Conservation (phyloP, 92 coral and sea anemone genomes). For the Phymanthus crucifer region DNA sequence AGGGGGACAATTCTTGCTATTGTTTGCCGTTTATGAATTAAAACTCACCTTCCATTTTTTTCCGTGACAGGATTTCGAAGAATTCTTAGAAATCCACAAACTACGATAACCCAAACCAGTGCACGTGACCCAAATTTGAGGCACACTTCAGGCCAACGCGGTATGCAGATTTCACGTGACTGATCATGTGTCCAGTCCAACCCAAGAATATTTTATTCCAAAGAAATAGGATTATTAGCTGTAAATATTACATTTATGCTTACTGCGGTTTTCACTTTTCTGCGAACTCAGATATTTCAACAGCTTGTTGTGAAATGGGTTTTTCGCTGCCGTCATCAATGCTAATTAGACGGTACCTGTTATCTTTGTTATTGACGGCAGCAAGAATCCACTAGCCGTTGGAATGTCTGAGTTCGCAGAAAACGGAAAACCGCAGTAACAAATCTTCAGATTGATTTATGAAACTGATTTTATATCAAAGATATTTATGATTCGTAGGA, state of each 20-base stretch:
- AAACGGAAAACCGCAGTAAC: too few relatives aligned
- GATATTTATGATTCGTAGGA: background rate
- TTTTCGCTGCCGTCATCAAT: too few relatives aligned
- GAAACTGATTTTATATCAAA: background rate
- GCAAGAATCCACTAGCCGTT: too few relatives aligned
- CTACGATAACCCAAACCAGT: background rate
- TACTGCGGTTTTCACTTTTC: background rate
- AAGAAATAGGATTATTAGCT: background rate
- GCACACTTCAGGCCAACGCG: background rate
- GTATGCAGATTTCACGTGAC: too few relatives aligned
- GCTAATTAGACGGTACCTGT: too few relatives aligned
- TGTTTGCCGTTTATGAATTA: background rate
- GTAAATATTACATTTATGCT: background rate
- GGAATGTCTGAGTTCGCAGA: too few relatives aligned
- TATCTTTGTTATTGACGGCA: too few relatives aligned
- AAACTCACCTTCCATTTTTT: background rate
- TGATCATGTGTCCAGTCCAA: background rate
- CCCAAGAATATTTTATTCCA: background rate
- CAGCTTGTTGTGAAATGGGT: too few relatives aligned
- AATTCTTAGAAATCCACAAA: conserved; percentile 52
- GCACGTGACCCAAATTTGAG: background rate
- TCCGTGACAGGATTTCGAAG: conserved; percentile 75
- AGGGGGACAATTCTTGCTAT: background rate
- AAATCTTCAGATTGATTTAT: background rate
- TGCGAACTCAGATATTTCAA: too few relatives aligned